Evolutionary conservation across 2,888 invertebrate species (phyloP).

Genomic region (Bedellia somnulentella): DNA sequence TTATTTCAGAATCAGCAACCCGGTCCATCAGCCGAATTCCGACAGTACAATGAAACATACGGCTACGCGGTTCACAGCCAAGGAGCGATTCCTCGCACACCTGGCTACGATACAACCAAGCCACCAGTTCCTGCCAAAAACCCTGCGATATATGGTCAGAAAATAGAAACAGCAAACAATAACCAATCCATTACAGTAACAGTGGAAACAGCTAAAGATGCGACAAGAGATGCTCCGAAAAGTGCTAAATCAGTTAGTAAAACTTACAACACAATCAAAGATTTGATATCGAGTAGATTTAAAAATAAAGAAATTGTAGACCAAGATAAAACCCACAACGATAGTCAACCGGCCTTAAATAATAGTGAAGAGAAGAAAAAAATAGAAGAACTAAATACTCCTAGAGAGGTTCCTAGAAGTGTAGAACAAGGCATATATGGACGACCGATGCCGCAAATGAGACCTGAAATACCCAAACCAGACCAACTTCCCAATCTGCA

Average conservation of each 20-base stretch:
- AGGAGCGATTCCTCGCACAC: constrained; percentile 29
- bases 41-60: constrained; percentile 59
- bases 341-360: constrained; percentile 50
- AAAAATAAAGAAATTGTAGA: constrained; percentile 65
- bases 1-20: constrained; percentile 48
- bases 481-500: constrained; percentile 60
- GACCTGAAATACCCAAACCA: too few species aligned
- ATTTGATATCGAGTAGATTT: constrained; percentile 80
- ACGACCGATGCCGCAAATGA: constrained; percentile 56
- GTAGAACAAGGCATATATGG: constrained; percentile 65
- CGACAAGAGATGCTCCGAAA: constrained; percentile 57
- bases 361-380: constrained; percentile 64
- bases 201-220: constrained; percentile 63
- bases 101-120: constrained; percentile 49
- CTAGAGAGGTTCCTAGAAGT: constrained; percentile 48
- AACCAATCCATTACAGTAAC: constrained; percentile 58
- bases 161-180: constrained; percentile 37
- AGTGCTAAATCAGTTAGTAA: constrained; percentile 70
- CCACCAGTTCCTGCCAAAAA: constrained; percentile 54
- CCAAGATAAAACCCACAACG: constrained; percentile 51
- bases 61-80: constrained; percentile 48
- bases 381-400: constrained; percentile 41
- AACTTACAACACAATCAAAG: constrained; percentile 81
- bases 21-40: constrained; percentile 47
- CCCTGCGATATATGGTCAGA: constrained; percentile 21